Percentiles rank a stretch among this genome's conserved stretches.
These are phyloP conservation scores for Mythimna impura DNA, from an alignment of 2,888 invertebrate genomes.

Conservation along the genomic window DNA sequence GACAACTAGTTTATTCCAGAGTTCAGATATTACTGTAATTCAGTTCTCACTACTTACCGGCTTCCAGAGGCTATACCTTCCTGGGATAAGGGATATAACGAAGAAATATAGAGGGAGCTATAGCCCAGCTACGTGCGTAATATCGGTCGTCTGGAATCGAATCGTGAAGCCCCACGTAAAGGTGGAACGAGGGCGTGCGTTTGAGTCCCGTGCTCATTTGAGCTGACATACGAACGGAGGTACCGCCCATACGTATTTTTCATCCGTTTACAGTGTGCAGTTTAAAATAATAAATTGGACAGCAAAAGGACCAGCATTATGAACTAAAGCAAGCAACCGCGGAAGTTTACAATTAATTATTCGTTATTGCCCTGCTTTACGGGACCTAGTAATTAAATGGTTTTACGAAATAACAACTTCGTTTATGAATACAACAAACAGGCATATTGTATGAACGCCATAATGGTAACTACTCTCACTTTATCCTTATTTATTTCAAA, in stretches of 20 bases:
- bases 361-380: neutral
- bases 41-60: conserved; percentile 34
- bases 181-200: conserved; percentile 76
- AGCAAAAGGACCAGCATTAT: conserved; percentile 3
- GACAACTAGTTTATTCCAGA: conserved; percentile 13
- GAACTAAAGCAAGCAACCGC: neutral
- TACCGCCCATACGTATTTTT: conserved; percentile 28
- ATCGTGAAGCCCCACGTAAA: conserved; percentile 78
- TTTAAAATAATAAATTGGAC: conserved; percentile 3
- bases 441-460: conserved; percentile 15
- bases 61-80: conserved; percentile 20
- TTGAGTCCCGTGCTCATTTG: conserved; percentile 60
- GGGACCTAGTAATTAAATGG: neutral
- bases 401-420: conserved; percentile 24
- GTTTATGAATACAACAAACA: conserved; percentile 8
- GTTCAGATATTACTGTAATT: conserved; percentile 20
- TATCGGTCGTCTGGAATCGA: conserved; percentile 57
- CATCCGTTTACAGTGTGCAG: neutral
- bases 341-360: neutral
- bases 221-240: conserved; percentile 33
- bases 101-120: conserved; percentile 45
- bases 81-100: conserved; percentile 39
- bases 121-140: conserved; percentile 55
- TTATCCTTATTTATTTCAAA: conserved; percentile 34
- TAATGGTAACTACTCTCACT: conserved; percentile 32